These are phyloP conservation scores for Aethes cnicana DNA, from an alignment of 2,888 invertebrate genomes.

Conservation along the genomic window DNA sequence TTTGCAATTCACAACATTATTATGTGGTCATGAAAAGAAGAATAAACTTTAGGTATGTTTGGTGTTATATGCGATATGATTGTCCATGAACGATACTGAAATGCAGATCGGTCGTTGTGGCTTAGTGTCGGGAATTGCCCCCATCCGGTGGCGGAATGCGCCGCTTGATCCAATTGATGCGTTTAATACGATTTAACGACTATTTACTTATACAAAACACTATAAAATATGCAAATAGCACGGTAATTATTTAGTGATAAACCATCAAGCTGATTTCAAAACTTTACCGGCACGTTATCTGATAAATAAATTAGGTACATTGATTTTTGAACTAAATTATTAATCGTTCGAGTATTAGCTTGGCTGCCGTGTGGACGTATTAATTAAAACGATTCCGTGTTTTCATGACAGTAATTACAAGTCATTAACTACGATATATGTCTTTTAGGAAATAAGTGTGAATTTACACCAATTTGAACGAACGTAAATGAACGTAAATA, in stretches of 20 bases:
- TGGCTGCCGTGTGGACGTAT: conserved; percentile 1
- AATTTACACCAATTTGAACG: conserved; percentile 9
- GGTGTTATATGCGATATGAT: background rate
- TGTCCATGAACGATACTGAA: background rate
- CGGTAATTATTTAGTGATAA: background rate
- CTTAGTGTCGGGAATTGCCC: conserved; percentile 16
- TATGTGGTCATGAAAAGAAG: too few species aligned
- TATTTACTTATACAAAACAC: background rate
- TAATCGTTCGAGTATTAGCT: conserved; percentile 7
- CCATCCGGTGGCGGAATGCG: conserved; percentile 15
- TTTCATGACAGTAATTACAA: conserved; percentile 15
- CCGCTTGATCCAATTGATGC: background rate
- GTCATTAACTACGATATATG: conserved; percentile 16
- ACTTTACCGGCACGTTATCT: conserved; percentile 2
- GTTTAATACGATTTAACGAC: background rate
- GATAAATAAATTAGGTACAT: conserved; percentile 19
- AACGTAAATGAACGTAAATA: too few species aligned
- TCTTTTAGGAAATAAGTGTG: conserved; percentile 6
- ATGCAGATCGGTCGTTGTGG: conserved; percentile 23
- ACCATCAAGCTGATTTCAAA: conserved; percentile 1
- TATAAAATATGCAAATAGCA: background rate
- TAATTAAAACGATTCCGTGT: conserved; percentile 23
- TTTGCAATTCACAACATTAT: too few species aligned
- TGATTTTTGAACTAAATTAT: conserved; percentile 21
- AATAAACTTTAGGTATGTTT: too few species aligned